Evolutionary conservation across 2,113 vertebrate genomes (phyloP), one percentile per base, ranked within the genome.

Genomic region (Xiphophorus couchianus): DNA sequence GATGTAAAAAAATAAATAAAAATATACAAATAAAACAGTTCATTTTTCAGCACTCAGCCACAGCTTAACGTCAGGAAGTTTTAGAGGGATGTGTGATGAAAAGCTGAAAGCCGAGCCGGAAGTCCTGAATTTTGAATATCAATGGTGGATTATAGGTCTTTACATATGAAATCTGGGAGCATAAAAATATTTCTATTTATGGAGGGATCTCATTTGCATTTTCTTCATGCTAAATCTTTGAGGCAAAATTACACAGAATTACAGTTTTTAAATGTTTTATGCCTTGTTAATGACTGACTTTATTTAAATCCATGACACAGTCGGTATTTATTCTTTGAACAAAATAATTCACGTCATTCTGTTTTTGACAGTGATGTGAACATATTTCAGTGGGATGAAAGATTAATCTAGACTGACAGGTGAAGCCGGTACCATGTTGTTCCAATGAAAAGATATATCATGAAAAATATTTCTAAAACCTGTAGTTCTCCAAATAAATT

Each of bases 181-280:
- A 84, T 39, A 83, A 84, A 84, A 54, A 62, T 27, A 19, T 29
- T 10, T 74, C 69, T 79, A 71, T 88, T 90, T 88, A 81, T 67
- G 69, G 79, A 78, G 64, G 62, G 62, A 33, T 81, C 64, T 71
- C 27, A 85, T 88, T 88, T 84, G 66, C 80, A 84, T 86, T 86
- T 76, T 51, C 62, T 85, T 84, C 81, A 77, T 85, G 42, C 70
- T 71, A 44, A 5, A 5, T 69, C 71, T 86, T 74, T 74, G 27
- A 66, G 66, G 69, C 33, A 62, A 81, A 77, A 88, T 77, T 69
- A 84, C 48, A 66, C 15, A 73, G 78, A 78, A 74, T 54, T 78
- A 76, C 58, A 60, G 35, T 58, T 25, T 60, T 44, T 39, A 3
- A 19, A 76, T 63, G 69, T 35, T 83, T 72, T 71, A 1, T 37